Evolutionary conservation across 1,140 invertebrate genomes (phyloP), one percentile per base, ranked within the genome.

Genomic region (Conus ventricosus): DNA sequence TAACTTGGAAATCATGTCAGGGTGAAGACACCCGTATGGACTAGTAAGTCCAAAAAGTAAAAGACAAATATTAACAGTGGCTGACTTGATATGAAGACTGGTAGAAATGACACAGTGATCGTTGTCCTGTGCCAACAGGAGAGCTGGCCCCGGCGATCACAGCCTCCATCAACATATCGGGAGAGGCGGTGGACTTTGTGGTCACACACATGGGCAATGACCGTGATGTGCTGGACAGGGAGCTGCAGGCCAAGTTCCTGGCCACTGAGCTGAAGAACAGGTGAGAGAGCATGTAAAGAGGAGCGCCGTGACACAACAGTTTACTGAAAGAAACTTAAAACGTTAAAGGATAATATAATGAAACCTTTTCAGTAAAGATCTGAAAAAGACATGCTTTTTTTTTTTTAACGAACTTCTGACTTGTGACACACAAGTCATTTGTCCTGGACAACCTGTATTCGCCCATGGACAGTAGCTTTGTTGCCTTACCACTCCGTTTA

Each of bases 121-220:
- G 25, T 51, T 83, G 39, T 83, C 53, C 5, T 54, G 15, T 55
- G 51, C 7, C 23, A 13, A 13, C 78, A 94, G 95, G 95, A 76
- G 95, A 95, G 89, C 91, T 95, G 51, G 95, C 95, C 20, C 95
- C 95, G 27, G 95, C 94, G 53, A 93, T 95, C 7, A 94, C 94
- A 63, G 95, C 95, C 27, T 95, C 94, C 53, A 91, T 95, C 20
- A 95, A 95, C 88, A 91, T 94, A 7, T 92, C 91, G 53, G 95
- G 95, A 13, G 89, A 87, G 80, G 85, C 94, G 39, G 94, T 95
- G 13, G 94, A 95, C 89, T 94, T 95, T 92, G 94, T 95, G 60
- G 93, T 94, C 7, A 95, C 94, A 76, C 95, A 95, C 90, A 95
- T 95, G 95, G 95, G 95, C 39, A 95, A 95, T 90, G 94, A 95